Evolutionary conservation across 2,797 vertebrate genomes (phyloP), one percentile per base, ranked within the genome.

Genomic region (Borostomias antarcticus): DNA sequence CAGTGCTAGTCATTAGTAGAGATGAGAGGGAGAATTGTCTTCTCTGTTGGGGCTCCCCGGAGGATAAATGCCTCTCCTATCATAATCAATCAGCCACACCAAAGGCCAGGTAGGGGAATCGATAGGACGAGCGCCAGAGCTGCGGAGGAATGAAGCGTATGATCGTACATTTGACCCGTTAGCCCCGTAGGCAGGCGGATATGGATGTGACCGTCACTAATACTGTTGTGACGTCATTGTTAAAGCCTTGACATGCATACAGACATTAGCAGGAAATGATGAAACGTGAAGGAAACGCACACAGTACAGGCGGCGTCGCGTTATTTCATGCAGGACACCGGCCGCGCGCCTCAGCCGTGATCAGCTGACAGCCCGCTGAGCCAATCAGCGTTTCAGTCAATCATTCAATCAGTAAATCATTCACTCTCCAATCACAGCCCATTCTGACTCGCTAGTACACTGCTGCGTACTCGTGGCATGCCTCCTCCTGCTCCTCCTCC

Each of bases 81-180:
- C 64, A 52, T 23, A 80, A 62, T 64, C 64, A 65, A 71, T 79
- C 61, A 73, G 72, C 77, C 64, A 80, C 76, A 77, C 77, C 70
- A 79, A 75, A 51, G 29, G 68, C n/a, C 64, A 59, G 53, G 33
- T 0, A 4, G 63, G 59, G 61, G 71, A 75, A 87, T 89, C 84
- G 64, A 85, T 88, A 74, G 35, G 28, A n/a, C 8, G 63, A 50
- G 3, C 58, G 70, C 68, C 13, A 59, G 33, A 78, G 72, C 69
- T 51, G 58, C 4, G 10, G 15, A 62, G 35, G 50, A 45, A 26
- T 71, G 52, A 73, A 19, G 56, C 77, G 62, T 59, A 72, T 69
- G 69, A 78, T 80, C 80, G 82, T 56, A 72, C 23, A 78, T 69
- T 70, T 65, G 68, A 65, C 68, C 19, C 48, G 51, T 50, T 65